These are phyloP conservation scores for Notothenia coriiceps DNA, from an alignment of 2,113 vertebrate species.

Conservation along the genomic window DNA sequence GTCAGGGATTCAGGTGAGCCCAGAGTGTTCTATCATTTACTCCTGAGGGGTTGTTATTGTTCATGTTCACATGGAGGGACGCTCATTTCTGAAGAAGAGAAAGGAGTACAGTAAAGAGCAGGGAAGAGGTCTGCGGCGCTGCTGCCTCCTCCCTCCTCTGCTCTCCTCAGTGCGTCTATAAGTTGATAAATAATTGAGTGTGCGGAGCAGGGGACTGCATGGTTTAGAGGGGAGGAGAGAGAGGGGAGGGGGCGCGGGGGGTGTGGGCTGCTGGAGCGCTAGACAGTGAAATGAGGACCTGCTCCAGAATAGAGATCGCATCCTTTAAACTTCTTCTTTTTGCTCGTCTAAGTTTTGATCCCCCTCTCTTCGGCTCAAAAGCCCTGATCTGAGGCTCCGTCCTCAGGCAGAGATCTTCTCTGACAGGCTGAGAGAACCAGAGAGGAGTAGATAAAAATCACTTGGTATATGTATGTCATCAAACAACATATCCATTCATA, in stretches of 20 bases:
- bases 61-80: slow-evolving; percentile 46
- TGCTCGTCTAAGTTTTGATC: slow-evolving; percentile 43
- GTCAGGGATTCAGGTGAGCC: slow-evolving; percentile 24
- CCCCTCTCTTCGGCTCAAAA: slow-evolving; percentile 7
- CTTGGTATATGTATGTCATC: neutral
- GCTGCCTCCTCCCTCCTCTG: slow-evolving; percentile 47
- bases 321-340: slow-evolving; percentile 50
- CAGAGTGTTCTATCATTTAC: slow-evolving; percentile 35
- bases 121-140: slow-evolving; percentile 46
- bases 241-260: slow-evolving; percentile 5
- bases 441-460: neutral
- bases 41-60: slow-evolving; percentile 36
- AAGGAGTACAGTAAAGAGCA: slow-evolving; percentile 41
- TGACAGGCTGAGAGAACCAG: neutral
- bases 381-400: slow-evolving; percentile 12
- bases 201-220: slow-evolving; percentile 68
- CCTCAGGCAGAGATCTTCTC: slow-evolving; percentile 13
- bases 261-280: slow-evolving; percentile 37
- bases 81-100: slow-evolving; percentile 45
- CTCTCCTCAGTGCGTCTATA: slow-evolving; percentile 66
- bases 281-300: slow-evolving; percentile 64
- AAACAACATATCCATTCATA: neutral
- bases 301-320: slow-evolving; percentile 53
- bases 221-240: slow-evolving; percentile 54
- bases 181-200: slow-evolving; percentile 79